Base-by-base conservation (phyloP, 2,888 invertebrate species). In the Harpalus rubripes region DNA sequence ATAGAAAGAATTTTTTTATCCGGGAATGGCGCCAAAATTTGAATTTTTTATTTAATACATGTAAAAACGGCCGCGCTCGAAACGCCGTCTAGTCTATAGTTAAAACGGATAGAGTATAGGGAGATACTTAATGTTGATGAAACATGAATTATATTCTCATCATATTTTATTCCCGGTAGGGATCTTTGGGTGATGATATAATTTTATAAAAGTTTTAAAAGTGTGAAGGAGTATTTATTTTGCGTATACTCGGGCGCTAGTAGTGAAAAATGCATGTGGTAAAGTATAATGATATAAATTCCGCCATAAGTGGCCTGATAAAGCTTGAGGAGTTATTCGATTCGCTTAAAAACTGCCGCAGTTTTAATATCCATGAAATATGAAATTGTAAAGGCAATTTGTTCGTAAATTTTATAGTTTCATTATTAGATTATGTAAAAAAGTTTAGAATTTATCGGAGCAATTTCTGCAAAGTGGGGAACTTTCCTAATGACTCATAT, bases 401-500 rank as follows among this genome's bases (percentile, higher is more conserved):
- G 63, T 63, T 63, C 63, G 18, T 63, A 63, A 63, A 63, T 63
- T 63, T 68, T 32, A 68, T 68, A 68, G 68, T 68, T 68, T 32
- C 68, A 68, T 68, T 68, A 68, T 68, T 68, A 68, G 68, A 68
- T 68, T 68, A 39, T 68, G 32, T 68, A 32, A 32, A 68, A 68
- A 68, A 68, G 68, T 68, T 68, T 12, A 32, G 26, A 68, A 68
- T 68, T 68, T 68, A 68, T 68, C 39, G 68, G 26, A 39, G 68
- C 26, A 68, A 68, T 68, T 68, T 68, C n/a, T 39, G 68, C 68
- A 68, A 65, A 68, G 68, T 68, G 41, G 68, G 41, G 32, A 68
- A 74, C 10, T 74, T 74, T 74, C 44, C 44, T 44, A 74, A 44
- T 74, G 72, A 74, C 41, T 74, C 72, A 74, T 74, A 74, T 74